A percentile compares a stretch with the other conserved stretches of the same genome.
phyloP scores from a whole-genome alignment of 2,113 vertebrate species.

The Albula goreensis region DNA sequence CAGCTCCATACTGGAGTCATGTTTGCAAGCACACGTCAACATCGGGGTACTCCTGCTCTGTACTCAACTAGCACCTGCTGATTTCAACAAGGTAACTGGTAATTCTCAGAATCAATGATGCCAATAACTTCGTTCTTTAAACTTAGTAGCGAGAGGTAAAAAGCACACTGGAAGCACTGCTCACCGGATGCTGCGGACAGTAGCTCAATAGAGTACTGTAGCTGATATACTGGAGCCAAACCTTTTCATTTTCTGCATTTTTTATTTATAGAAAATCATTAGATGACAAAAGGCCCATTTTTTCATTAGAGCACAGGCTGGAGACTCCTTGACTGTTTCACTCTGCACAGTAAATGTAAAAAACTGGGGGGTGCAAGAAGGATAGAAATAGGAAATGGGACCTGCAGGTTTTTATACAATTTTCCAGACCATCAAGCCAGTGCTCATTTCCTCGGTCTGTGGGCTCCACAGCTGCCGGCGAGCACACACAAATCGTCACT shows the following conservation, averaged over 20 bases:
- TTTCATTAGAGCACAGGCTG: not conserved
- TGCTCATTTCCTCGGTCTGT: slow-evolving; percentile 52
- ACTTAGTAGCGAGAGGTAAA: not conserved
- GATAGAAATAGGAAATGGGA: slow-evolving; percentile 62
- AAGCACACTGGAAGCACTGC: not conserved
- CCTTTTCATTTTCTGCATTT: slow-evolving; percentile 18
- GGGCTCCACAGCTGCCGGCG: slow-evolving; percentile 53
- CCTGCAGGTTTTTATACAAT: slow-evolving; percentile 73
- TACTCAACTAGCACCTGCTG: not conserved
- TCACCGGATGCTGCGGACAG: not conserved
- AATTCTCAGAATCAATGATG: not conserved
- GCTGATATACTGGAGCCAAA: not conserved
- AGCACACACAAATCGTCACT: slow-evolving; percentile 24
- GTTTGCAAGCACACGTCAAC: not conserved
- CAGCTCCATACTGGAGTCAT: not conserved
- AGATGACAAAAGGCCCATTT: not conserved
- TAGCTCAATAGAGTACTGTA: not conserved
- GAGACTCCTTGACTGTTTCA: not conserved
- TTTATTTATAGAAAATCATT: not conserved
- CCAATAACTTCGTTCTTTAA: not conserved
- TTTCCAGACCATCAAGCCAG: slow-evolving; percentile 73
- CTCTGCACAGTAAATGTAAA: not conserved
- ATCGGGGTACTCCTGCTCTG: not conserved
- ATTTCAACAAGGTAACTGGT: not conserved
- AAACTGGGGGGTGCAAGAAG: slow-evolving; percentile 28